These are phyloP conservation scores for Probosciger aterrimus DNA, from an alignment of 2,113 vertebrate genomes.

Conservation along the genomic window DNA sequence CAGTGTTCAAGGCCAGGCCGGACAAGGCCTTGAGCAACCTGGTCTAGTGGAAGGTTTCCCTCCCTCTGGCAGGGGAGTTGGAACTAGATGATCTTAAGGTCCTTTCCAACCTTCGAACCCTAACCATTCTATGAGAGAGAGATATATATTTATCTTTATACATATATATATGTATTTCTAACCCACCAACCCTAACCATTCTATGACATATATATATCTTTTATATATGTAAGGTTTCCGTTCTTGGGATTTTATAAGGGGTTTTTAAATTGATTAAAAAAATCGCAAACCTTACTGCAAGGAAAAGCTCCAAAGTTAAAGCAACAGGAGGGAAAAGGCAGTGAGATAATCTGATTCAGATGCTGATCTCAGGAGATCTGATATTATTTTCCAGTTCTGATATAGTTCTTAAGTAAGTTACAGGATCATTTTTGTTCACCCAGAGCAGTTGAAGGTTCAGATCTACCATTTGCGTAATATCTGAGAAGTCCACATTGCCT, in stretches of 20 bases:
- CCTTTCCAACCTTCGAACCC: neutral
- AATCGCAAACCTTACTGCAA: neutral
- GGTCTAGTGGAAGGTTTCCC: neutral
- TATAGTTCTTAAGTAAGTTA: neutral
- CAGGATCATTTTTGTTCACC: neutral
- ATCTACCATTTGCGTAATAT: neutral
- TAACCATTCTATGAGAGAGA: neutral
- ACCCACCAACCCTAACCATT: neutral
- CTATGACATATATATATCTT: neutral
- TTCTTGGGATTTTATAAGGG: neutral
- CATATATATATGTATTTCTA: neutral
- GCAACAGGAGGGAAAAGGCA: neutral
- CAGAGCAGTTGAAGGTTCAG: neutral
- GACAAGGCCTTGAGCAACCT: neutral
- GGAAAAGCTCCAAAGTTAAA: neutral
- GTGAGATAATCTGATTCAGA: neutral
- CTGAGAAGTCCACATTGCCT: neutral
- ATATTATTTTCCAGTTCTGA: neutral
- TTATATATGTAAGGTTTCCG: neutral
- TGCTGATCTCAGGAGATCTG: neutral
- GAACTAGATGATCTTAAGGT: neutral
- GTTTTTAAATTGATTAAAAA: neutral
- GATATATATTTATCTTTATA: neutral
- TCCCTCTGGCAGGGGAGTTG: neutral
- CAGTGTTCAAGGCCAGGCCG: neutral